Evolutionary conservation across 2,888 invertebrate genomes (phyloP), one percentile per base, ranked within the genome.

Genomic region (Thalpophila matura): DNA sequence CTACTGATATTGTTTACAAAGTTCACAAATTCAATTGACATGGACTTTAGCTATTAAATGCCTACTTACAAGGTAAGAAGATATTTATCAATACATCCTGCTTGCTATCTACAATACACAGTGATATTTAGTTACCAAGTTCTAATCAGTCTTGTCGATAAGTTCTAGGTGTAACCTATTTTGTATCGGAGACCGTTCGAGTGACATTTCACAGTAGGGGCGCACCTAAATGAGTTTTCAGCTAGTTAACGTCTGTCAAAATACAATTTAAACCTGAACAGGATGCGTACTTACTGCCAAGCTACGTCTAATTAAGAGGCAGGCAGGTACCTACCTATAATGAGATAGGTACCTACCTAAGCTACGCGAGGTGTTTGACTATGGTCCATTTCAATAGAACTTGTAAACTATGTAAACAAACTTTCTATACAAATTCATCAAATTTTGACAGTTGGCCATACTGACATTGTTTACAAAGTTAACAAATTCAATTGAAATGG

Each of bases 81-180:
- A 65, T 72, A 33, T 29, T 50, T 64, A 69, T 59, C 65, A 45
- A 31, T 29, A 49, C 54, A 24, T 59, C 58, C 72, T 50, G 57
- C 18, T 59, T 46, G 40, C 59, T 72, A 58, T 69, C 72, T 49
- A 22, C 4, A 42, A 38, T 33, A 47, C 24, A 33, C 14, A 18
- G 24, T 35, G 59, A 42, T 65, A 65, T 54, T 49, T 49, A 54
- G 38, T 64, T 46, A 64, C 53, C 7, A 16, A 38, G 42, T 49
- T 40, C 26, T 45, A 49, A 71, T 64, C 57, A 33, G 43, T 37
- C 16, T 42, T 20, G n/a, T 37, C 20, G 72, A 59, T 50, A 59
- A 59, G 35, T 40, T 24, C 26, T 58, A 47, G 40, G 7, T 49
- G 53, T 57, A 18, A 18, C 20, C 46, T 47, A 63, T 53, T 53